Percentiles rank a stretch among this genome's conserved stretches.
Evolutionary conservation across 1,140 invertebrate species (phyloP).

Genomic region (Eriocheir sinensis): DNA sequence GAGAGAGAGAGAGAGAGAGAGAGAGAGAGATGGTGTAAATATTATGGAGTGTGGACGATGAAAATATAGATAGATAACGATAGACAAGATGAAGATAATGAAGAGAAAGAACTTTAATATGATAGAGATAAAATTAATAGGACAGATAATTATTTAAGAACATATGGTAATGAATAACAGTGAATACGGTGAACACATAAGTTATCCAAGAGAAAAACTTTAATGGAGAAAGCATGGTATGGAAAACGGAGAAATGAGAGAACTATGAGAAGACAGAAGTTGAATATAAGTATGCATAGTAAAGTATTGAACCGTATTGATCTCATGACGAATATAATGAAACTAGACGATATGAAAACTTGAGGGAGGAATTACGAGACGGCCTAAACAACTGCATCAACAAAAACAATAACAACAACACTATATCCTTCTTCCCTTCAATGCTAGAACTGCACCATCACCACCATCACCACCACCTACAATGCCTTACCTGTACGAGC

Average conservation of each 20-base stretch:
- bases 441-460: too few relatives aligned
- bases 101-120: too few relatives aligned
- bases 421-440: too few relatives aligned
- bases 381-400: too few relatives aligned
- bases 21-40: neutral
- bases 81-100: neutral
- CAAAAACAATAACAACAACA: too few relatives aligned
- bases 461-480: too few relatives aligned
- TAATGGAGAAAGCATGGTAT: neutral
- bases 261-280: neutral
- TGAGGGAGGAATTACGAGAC: too few relatives aligned
- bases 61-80: neutral
- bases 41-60: neutral
- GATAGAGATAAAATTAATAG: neutral
- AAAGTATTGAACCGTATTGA: too few relatives aligned
- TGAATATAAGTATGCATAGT: neutral
- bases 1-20: neutral
- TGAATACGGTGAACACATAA: neutral
- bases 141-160: too few relatives aligned
- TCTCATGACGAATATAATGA: too few relatives aligned
- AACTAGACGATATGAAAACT: too few relatives aligned
- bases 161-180: neutral
- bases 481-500: conserved; percentile 47
- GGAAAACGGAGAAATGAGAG: neutral
- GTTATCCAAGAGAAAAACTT: neutral